Percentiles rank a stretch among this genome's conserved stretches.
These are phyloP conservation scores for Grus americana DNA, from an alignment of 2,113 vertebrate species.

Conservation along the genomic window DNA sequence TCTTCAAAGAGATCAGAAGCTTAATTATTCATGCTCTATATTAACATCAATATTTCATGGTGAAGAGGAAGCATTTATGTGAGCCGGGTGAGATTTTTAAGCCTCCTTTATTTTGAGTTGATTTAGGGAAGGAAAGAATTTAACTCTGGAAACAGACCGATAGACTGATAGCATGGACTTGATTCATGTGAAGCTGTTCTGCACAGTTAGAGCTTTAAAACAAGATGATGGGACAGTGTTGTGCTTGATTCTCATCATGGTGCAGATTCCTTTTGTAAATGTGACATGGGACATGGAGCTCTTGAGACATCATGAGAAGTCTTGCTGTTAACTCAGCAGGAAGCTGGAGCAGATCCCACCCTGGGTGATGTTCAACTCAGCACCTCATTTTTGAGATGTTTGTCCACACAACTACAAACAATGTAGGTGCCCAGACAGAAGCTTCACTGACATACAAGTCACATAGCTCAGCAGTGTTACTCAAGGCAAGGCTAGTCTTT, in stretches of 20 bases:
- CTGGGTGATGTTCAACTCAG: background rate
- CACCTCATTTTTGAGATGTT: background rate
- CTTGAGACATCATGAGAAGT: background rate
- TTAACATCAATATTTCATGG: slow-evolving; percentile 6
- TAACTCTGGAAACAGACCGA: background rate
- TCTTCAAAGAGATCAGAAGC: background rate
- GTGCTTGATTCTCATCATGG: background rate
- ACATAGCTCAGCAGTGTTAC: background rate
- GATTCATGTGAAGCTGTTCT: background rate
- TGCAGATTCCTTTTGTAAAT: background rate
- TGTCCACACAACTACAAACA: background rate
- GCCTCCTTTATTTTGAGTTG: background rate
- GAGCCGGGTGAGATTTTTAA: background rate
- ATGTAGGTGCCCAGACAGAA: background rate
- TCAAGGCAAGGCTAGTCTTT: background rate
- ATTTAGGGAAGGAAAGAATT: background rate
- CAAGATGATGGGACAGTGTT: background rate
- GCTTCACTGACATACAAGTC: background rate
- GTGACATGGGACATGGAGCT: background rate
- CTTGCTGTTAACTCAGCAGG: background rate
- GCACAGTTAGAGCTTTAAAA: background rate
- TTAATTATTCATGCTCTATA: slow-evolving; percentile 10
- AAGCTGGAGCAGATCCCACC: background rate
- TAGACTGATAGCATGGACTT: background rate
- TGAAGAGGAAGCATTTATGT: background rate